Base-by-base conservation (phyloP, 2,113 vertebrate genomes). In the Tachuris rubrigastra region DNA sequence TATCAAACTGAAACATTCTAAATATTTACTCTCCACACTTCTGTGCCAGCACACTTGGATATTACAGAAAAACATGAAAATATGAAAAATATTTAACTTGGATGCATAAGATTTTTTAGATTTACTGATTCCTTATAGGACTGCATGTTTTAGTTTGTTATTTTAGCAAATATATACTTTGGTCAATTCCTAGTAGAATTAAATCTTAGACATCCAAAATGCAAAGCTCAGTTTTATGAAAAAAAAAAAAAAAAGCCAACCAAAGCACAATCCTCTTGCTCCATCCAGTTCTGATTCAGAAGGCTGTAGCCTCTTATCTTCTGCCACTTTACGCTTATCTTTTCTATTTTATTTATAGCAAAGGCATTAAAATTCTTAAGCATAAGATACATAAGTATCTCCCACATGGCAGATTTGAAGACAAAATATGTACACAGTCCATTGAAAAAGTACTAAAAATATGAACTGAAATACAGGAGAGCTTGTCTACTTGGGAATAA, bases 401-500 rank as follows among this genome's bases (percentile, higher is more conserved):
- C 47, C 62, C 72, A 87, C 47, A 67, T 4, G 16, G 37, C 25
- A 58, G 46, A 77, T 79, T 27, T 39, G 39, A 78, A 91, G 78
- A 87, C 1, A 71, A 71, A 81, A 22, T 25, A 85, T 14, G n/a
- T 62, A 67, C 49, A 53, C 27, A 74, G n/a, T 49, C 37, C 31
- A 69, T 4, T 87, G 74, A 79, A 91, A 71, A 96, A 63, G 67
- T 67, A 93, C 55, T 87, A 69, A 86, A 87, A 88, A 63, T 50
- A 86, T 14, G 8, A 91, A 80, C 42, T 58, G 67, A 91, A 93
- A 69, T 56, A 69, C 55, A 83, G 35, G 42, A 93, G 39, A 89
- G 23, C 33, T 85, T 85, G 55, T 74, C 88, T 89, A 15, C 39
- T 80, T 52, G 30, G 63, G 55, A 94, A 95, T 90, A 95, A 94